Evolutionary conservation across 1,140 invertebrate genomes (phyloP), one percentile per base, ranked within the genome.

Genomic region (Harpegnathos saltator): DNA sequence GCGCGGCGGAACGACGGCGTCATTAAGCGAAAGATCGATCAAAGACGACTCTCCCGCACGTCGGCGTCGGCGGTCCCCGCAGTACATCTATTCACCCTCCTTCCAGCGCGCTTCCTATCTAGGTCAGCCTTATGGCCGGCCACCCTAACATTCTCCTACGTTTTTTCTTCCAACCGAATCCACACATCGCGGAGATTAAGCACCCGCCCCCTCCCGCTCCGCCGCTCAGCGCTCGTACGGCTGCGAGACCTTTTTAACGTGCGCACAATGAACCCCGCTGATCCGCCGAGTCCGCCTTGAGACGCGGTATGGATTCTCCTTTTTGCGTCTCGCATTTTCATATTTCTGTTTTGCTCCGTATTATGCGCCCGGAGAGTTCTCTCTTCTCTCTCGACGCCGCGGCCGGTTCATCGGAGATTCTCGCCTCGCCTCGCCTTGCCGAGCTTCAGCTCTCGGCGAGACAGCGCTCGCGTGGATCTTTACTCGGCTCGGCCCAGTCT

Each of bases 1-100:
- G n/a, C n/a, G 38, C 38, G 38, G 38, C 38, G 38, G 38, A n/a
- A n/a, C 7, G 38, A 66, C 71, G 74, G 80, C 22, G 61, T 74
- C 83, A 74, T 84, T 84, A 69, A 69, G 65, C 50, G 38, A 44
- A 9, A 14, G 22, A 26, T 80, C 62, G 33, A 62, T 83, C 62
- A 17, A 52, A 52, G 52, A 7, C 50, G 48, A 85, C 48, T 83
- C 38, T 26, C 75, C n/a, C n/a, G n/a, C n/a, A n/a, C n/a, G n/a
- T n/a, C n/a, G n/a, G n/a, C 54, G 22, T 50, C 22, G 14, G 15
- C 52, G 29, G 22, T 75, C 62, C 44, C n/a, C 62, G 19, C n/a
- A n/a, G 14, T 19, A 7, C 38, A 44, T 44, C 38, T 44, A 44
- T 54, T 65, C 44, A 22, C 11, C n/a, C 26, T 66, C 9, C 44